Percentiles rank a stretch among this genome's conserved stretches.
Evolutionary conservation across 1,140 invertebrate genomes (phyloP).

Genomic region (Drosophila truncata): DNA sequence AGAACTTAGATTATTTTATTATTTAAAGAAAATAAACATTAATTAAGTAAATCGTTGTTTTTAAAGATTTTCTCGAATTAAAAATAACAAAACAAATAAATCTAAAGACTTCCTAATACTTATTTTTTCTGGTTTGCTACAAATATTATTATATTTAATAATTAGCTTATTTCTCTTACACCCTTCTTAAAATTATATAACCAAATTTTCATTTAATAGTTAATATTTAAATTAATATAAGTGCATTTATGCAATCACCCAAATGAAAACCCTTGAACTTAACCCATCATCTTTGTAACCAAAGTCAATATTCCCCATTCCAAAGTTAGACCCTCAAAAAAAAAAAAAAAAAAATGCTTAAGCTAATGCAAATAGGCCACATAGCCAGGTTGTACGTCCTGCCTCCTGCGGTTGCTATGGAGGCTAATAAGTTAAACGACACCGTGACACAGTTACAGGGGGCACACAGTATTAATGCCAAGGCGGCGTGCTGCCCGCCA

Average conservation of each 20-base stretch:
- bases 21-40: background rate
- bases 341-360: no score
- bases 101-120: background rate
- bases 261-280: background rate
- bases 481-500: constrained; percentile 69
- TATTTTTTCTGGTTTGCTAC: no score
- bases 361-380: constrained; percentile 78
- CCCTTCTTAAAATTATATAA: background rate
- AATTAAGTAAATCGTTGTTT: no score
- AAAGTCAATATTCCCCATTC: constrained; percentile 3
- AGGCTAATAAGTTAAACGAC: constrained; percentile 80
- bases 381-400: constrained; percentile 34
- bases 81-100: background rate
- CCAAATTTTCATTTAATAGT: background rate
- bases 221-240: background rate
- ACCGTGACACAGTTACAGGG: constrained; percentile 72
- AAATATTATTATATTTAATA: background rate
- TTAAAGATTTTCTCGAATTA: background rate
- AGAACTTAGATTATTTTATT: background rate
- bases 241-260: background rate
- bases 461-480: constrained; percentile 76
- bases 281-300: background rate
- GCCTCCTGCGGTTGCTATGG: constrained; percentile 21
- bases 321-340: constrained; percentile 14
- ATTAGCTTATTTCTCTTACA: background rate